Percentiles rank a stretch among this genome's conserved stretches.
These are phyloP conservation scores for Actinernus sp. DNA, from an alignment of 92 coral and sea anemone species.

Conservation along the genomic window DNA sequence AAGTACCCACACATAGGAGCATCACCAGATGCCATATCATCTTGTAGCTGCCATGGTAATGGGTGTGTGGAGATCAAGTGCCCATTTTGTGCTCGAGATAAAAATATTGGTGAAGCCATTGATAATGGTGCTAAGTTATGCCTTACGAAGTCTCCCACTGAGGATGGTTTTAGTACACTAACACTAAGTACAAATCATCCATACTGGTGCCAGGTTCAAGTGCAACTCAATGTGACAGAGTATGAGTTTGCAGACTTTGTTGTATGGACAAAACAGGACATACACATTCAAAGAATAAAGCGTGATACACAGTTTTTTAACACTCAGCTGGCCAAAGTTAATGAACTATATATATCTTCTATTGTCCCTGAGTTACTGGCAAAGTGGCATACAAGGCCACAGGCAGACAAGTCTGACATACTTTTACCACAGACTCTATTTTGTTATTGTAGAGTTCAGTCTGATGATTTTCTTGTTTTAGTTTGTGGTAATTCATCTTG, in stretches of 20 bases:
- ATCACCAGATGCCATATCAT: conserved; percentile 53
- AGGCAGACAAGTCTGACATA: conserved; percentile 5
- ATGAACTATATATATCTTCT: conserved; percentile 50
- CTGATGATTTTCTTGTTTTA: conserved; percentile 38
- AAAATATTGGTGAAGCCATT: conserved; percentile 12
- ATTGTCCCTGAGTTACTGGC: conserved; percentile 74
- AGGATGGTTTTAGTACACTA: too few species aligned
- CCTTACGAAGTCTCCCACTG: not conserved
- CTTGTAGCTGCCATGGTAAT: conserved; percentile 55
- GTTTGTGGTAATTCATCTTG: conserved; percentile 36
- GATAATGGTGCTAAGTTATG: conserved; percentile 6
- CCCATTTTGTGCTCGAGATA: conserved; percentile 35
- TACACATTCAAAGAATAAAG: conserved; percentile 50
- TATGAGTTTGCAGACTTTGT: conserved; percentile 59
- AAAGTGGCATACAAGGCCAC: conserved; percentile 71
- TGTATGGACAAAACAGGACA: conserved; percentile 64
- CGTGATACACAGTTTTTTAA: conserved; percentile 51
- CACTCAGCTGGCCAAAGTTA: conserved; percentile 52
- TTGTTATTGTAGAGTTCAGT: conserved; percentile 41
- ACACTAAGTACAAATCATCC: conserved; percentile 38
- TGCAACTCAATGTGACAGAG: conserved; percentile 29
- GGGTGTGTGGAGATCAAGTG: conserved; percentile 65
- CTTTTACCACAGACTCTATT: conserved; percentile 13
- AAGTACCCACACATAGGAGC: conserved; percentile 68
- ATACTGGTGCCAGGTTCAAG: conserved; percentile 65